These are phyloP conservation scores for Vulpes ferrilata DNA, from an alignment of 2,113 vertebrate genomes.

Conservation along the genomic window DNA sequence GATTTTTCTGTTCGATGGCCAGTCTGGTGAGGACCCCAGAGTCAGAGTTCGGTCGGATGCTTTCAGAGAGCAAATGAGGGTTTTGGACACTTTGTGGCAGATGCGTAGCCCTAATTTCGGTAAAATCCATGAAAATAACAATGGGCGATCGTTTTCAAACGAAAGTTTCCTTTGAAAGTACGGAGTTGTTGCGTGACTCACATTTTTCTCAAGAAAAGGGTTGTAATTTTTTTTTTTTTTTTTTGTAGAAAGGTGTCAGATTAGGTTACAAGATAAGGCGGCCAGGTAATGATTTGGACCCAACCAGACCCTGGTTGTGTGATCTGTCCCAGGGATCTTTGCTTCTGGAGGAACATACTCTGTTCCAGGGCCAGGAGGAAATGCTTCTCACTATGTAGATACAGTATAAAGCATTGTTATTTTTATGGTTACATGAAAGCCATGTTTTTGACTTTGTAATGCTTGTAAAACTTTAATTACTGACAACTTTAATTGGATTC, in stretches of 20 bases:
- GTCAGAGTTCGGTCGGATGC: background rate
- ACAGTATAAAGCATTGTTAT: background rate
- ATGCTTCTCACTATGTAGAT: background rate
- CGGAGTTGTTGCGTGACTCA: slow-evolving; percentile 5
- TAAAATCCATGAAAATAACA: background rate
- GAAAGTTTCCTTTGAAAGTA: slow-evolving; percentile 29
- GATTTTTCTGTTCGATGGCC: slow-evolving; percentile 56
- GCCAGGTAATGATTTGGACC: slow-evolving; percentile 66
- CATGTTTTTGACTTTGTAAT: slow-evolving; percentile 61
- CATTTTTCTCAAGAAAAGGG: slow-evolving; percentile 51
- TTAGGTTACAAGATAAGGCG: background rate
- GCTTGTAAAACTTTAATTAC: slow-evolving; percentile 75
- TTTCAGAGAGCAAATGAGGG: background rate
- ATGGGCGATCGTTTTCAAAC: background rate
- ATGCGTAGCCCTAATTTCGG: background rate
- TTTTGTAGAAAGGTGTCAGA: slow-evolving; percentile 51
- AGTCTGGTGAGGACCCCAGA: background rate
- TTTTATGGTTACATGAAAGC: slow-evolving; percentile 56
- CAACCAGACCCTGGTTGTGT: slow-evolving; percentile 11
- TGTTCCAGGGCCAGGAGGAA: background rate
- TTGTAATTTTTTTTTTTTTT: background rate
- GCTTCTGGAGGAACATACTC: slow-evolving; percentile 48
- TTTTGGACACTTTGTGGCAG: slow-evolving; percentile 4
- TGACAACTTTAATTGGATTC: slow-evolving; percentile 78
- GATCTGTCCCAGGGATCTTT: slow-evolving; percentile 53